A percentile compares a stretch with the other conserved stretches of the same genome.
Evolutionary conservation across 2,888 invertebrate genomes (phyloP).

Genomic region (Papilio gigon): DNA sequence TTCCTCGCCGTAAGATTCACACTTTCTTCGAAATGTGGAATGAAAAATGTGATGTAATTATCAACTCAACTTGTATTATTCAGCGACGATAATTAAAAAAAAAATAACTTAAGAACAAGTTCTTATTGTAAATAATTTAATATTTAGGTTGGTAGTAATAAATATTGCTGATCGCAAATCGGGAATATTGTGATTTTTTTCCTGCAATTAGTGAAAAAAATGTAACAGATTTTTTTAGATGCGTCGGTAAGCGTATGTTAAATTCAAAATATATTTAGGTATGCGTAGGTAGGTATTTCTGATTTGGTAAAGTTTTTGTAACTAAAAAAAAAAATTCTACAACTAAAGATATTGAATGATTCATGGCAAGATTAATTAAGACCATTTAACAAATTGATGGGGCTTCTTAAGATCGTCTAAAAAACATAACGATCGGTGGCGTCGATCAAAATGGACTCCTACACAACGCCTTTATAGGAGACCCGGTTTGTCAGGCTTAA

Average conservation of each 20-base stretch:
- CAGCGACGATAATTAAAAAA: not conserved
- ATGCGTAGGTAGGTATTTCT: no score
- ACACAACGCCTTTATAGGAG: slow-evolving; percentile 18
- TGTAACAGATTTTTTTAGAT: no score
- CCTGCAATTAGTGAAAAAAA: not conserved
- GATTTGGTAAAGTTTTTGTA: not conserved
- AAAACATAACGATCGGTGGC: slow-evolving; percentile 5
- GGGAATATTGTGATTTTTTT: not conserved
- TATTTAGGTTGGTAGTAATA: not conserved
- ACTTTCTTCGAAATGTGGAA: slow-evolving; percentile 10
- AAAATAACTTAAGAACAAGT: no score
- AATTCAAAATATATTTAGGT: no score
- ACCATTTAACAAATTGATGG: slow-evolving; percentile 24
- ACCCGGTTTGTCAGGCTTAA: slow-evolving; percentile 21
- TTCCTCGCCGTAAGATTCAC: not conserved
- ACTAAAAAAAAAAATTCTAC: not conserved
- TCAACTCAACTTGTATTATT: not conserved
- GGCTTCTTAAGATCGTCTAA: slow-evolving; percentile 21
- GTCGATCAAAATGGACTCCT: slow-evolving; percentile 25
- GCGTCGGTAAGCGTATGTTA: no score
- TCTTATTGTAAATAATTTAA: not conserved
- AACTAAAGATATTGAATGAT: slow-evolving; percentile 5
- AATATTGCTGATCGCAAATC: not conserved
- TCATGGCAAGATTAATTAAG: slow-evolving; percentile 15
- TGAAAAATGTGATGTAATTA: slow-evolving; percentile 4